phyloP scores from a whole-genome alignment of 1,140 invertebrate genomes.

The Hylaeus anthracinus region DNA sequence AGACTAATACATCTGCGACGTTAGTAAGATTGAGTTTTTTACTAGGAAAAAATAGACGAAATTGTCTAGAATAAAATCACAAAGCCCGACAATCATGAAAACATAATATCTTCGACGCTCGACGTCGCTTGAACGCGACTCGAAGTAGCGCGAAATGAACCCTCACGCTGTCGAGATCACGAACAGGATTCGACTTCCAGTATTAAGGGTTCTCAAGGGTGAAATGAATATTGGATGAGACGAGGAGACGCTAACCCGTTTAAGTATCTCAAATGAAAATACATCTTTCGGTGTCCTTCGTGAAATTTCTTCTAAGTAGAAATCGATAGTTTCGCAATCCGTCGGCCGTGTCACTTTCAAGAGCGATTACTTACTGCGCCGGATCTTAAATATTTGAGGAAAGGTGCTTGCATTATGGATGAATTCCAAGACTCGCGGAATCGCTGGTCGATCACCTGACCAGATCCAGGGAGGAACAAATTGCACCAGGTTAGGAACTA shows the following conservation, averaged over 20 bases:
- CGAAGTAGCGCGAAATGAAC: too few relatives aligned
- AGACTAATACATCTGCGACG: too few relatives aligned
- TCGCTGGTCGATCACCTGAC: not conserved
- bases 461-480: not conserved
- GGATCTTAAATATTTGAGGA: constrained; percentile 16
- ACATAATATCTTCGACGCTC: too few relatives aligned
- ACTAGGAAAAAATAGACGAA: too few relatives aligned
- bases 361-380: constrained; percentile 3
- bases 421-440: not conserved
- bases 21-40: too few relatives aligned
- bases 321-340: constrained; percentile 34
- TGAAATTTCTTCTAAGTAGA: constrained; percentile 40
- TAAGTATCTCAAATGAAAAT: constrained; percentile 34
- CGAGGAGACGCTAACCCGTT: constrained; percentile 18
- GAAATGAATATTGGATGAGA: constrained; percentile 41
- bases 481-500: not conserved
- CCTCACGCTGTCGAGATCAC: not conserved
- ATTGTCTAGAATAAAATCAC: too few relatives aligned
- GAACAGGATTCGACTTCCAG: not conserved
- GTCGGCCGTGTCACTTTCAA: constrained; percentile 38
- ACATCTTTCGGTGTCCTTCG: constrained; percentile 8
- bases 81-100: too few relatives aligned
- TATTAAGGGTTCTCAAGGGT: constrained; percentile 13
- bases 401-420: constrained; percentile 16
- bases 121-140: too few relatives aligned